Percentiles rank a stretch among this genome's conserved stretches.
Evolutionary conservation across 2,888 invertebrate species (phyloP).

Genomic region (Dyspetes luteomarginatus): DNA sequence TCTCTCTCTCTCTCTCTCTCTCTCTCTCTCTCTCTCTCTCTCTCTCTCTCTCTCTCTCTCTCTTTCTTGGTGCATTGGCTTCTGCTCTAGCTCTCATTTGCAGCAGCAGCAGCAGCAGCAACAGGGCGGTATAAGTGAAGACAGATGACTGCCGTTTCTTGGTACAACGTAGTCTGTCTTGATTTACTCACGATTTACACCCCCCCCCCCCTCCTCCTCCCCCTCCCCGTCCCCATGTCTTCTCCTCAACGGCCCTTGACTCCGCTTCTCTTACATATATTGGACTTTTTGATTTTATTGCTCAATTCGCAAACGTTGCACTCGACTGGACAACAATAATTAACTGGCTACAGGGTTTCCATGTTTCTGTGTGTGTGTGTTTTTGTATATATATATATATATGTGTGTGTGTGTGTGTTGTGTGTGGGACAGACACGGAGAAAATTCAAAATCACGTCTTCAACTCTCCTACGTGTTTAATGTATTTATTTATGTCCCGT

Average conservation of each 20-base stretch:
- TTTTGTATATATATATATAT: neutral
- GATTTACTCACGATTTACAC: constrained; percentile 62
- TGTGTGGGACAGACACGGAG: neutral
- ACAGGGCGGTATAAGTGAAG: constrained; percentile 67
- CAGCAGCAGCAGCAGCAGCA: constrained; percentile 16
- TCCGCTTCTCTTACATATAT: neutral
- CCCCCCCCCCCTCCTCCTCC: constrained; percentile 22
- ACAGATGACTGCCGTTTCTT: constrained; percentile 74
- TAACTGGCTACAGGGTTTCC: constrained; percentile 14
- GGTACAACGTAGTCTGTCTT: constrained; percentile 54
- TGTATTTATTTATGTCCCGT: constrained; percentile 35
- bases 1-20: too few relatives aligned
- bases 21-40: too few relatives aligned
- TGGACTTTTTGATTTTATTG: constrained; percentile 35
- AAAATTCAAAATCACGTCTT: constrained; percentile 9
- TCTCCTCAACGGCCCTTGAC: constrained; percentile 58
- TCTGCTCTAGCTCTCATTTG: constrained; percentile 24
- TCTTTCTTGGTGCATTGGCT: constrained; percentile 24
- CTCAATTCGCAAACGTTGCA: constrained; percentile 36
- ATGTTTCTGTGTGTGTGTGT: too few relatives aligned
- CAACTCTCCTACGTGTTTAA: constrained; percentile 31
- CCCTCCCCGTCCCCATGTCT: constrained; percentile 44
- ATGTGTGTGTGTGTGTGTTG: neutral
- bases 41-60: too few relatives aligned
- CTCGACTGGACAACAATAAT: constrained; percentile 60